Evolutionary conservation across 2,888 invertebrate species (phyloP).

Genomic region (Venusia cambrica): DNA sequence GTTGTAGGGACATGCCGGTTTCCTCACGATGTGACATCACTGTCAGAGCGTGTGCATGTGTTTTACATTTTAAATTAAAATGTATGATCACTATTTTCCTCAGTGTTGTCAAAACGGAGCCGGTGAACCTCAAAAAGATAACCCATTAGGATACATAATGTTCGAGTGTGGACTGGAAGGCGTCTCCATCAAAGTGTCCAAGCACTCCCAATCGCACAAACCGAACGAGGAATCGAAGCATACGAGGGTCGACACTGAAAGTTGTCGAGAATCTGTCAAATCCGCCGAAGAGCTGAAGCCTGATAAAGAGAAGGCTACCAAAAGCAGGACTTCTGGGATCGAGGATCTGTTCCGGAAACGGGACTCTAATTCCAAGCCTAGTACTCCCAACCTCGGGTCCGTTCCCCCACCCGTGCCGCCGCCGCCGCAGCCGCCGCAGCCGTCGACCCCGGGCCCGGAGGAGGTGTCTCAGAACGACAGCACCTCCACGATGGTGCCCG

Average conservation of each 20-base stretch:
- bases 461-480: slow-evolving; percentile 62
- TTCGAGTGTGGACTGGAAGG: slow-evolving; percentile 97
- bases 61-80: too few species aligned
- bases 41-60: too few species aligned
- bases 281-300: slow-evolving; percentile 71
- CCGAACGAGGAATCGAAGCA: slow-evolving; percentile 82
- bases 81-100: slow-evolving; percentile 14
- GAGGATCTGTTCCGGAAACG: slow-evolving; percentile 75
- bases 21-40: too few species aligned
- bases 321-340: slow-evolving; percentile 62
- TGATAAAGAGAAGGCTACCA: slow-evolving; percentile 56
- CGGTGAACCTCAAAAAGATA: slow-evolving; percentile 79
- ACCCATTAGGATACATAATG: slow-evolving; percentile 95
- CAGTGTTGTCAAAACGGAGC: slow-evolving; percentile 60
- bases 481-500: slow-evolving; percentile 60
- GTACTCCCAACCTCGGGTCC: slow-evolving; percentile 79
- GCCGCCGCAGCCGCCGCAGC: slow-evolving; percentile 55
- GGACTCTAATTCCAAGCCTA: slow-evolving; percentile 81
- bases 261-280: slow-evolving; percentile 71
- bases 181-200: slow-evolving; percentile 87
- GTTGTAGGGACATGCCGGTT: too few species aligned
- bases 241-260: slow-evolving; percentile 55
- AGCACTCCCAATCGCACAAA: slow-evolving; percentile 89
- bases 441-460: slow-evolving; percentile 58
- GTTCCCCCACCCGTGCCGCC: slow-evolving; percentile 55